Evolutionary conservation across 2,113 vertebrate genomes (phyloP).

Genomic region (Percina caprodes): DNA sequence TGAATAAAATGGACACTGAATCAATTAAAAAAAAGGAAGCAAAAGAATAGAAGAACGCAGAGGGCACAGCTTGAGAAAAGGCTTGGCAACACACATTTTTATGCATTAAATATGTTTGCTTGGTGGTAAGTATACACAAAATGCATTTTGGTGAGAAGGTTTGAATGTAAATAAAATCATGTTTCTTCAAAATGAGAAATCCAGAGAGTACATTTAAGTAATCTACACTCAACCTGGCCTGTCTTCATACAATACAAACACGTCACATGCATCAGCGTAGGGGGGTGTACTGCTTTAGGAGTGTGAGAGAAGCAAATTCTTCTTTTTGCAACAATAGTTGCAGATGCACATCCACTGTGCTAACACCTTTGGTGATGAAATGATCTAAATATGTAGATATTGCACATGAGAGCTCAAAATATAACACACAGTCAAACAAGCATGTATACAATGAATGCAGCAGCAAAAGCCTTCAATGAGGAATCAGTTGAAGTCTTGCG

Average conservation of each 20-base stretch:
- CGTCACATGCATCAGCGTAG: conserved; percentile 10
- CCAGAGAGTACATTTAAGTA: conserved; percentile 18
- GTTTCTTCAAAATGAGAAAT: conserved; percentile 24
- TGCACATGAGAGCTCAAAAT: neutral
- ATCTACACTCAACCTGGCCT: conserved; percentile 11
- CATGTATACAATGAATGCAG: neutral
- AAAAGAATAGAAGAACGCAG: neutral
- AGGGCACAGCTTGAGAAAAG: neutral
- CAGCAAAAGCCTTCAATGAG: neutral
- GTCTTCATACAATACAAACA: conserved; percentile 16
- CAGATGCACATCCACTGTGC: neutral
- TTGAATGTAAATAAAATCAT: conserved; percentile 1
- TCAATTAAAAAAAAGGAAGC: neutral
- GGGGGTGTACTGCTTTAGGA: neutral
- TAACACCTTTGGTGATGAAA: neutral
- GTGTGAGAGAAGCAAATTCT: conserved; percentile 8
- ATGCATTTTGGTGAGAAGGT: neutral
- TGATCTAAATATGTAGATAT: neutral
- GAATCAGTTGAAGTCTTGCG: neutral
- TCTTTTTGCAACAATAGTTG: neutral
- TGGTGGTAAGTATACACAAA: neutral
- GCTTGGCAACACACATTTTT: neutral
- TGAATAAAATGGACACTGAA: neutral
- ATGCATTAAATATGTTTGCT: neutral
- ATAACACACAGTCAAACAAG: neutral